Conservation (phyloP, 2,797 vertebrate genomes). For the Amphiprion clarkii region DNA sequence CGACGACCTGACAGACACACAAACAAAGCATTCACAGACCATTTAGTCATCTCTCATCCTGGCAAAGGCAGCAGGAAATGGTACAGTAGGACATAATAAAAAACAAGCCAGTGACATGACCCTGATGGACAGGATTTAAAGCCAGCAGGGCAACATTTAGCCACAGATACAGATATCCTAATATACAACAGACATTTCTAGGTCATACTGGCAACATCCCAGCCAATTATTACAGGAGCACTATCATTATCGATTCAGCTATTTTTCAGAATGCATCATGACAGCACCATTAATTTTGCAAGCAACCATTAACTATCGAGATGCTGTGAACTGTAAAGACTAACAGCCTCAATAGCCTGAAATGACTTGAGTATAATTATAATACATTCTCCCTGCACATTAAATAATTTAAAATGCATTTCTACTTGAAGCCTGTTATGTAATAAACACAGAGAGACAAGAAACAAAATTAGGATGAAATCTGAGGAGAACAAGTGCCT, state of each 20-base stretch:
- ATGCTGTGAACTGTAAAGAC: constrained; percentile 28
- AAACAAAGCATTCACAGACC: constrained; percentile 11
- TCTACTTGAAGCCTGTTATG: constrained; percentile 32
- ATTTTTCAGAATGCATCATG: constrained; percentile 30
- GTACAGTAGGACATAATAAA: neutral
- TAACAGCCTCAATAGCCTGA: constrained; percentile 14
- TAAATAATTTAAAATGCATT: constrained; percentile 50
- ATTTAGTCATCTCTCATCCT: neutral
- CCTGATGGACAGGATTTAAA: neutral
- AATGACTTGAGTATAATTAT: constrained; percentile 12
- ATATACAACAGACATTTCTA: constrained; percentile 19
- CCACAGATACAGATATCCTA: constrained; percentile 8
- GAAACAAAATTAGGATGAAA: constrained; percentile 52
- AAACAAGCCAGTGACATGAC: neutral
- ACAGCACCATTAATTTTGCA: constrained; percentile 32
- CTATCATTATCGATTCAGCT: constrained; percentile 28
- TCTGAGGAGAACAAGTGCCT: constrained; percentile 21
- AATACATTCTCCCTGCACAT: constrained; percentile 15
- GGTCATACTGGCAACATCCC: constrained; percentile 2
- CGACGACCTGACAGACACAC: constrained; percentile 80
- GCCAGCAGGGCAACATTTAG: constrained; percentile 16
- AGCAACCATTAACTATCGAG: constrained; percentile 25
- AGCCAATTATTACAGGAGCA: constrained; percentile 20
- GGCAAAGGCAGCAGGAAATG: neutral
- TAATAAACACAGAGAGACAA: constrained; percentile 37